Evolutionary conservation across 2,113 vertebrate genomes (phyloP), one percentile per base, ranked within the genome.

Genomic region (Syngnathoides biaculeatus): DNA sequence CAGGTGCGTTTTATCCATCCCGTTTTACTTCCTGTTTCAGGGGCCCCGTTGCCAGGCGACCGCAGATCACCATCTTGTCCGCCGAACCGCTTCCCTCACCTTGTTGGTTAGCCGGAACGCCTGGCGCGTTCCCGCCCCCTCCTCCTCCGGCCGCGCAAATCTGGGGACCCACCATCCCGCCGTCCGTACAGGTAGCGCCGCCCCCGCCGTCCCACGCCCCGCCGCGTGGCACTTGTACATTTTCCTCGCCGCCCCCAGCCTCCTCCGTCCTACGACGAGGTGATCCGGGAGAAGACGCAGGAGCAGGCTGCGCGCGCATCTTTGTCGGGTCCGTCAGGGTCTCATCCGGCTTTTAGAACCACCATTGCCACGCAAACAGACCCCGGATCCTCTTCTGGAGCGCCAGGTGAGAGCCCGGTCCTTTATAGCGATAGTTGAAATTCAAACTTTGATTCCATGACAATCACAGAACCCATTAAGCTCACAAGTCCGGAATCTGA

Each of bases 201-300:
- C 60, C 19, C 7, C 40, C 39, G n/a, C 27, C 22, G 57, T 67
- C 22, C n/a, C 15, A 5, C 0, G 2, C n/a, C 2, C 13, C 13
- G 2, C 6, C 3, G 1, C 30, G 6, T 42, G 6, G 60, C 15
- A 62, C 11, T 67, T 52, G 27, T 14, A 9, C 9, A 26, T 2
- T 24, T 60, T 24, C 14, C 15, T 53, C 20, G 10, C 27, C 17
- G 14, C 12, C 53, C 17, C 67, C 69, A 99, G 95, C 94, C 94
- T n/a, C 96, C 97, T 1, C 96, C 97, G 0, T 98, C 97, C 0
- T 99, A 98, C 6, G 96, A 98, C 74, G 95, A 98, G 89, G 97
- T 98, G 85, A 98, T 98, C 90, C 93, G 94, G 86, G 95, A 99
- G 91, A 99, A 98, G 84, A 95, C 91, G 47, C 95, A 94, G 87